Evolutionary conservation across 2,888 invertebrate species (phyloP).

Genomic region (Zele albiditarsus): DNA sequence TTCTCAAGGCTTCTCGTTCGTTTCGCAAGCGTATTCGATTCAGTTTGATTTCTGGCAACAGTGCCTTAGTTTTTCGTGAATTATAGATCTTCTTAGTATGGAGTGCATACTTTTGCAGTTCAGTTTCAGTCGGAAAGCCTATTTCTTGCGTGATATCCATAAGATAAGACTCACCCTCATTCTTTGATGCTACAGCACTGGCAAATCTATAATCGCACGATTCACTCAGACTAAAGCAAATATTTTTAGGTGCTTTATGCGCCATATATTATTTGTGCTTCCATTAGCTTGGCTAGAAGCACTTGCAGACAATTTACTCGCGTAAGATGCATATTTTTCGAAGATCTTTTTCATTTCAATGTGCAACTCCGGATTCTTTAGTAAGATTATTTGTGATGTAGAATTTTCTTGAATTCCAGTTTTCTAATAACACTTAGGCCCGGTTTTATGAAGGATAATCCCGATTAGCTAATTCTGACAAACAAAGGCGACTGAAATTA

Average conservation of each 20-base stretch:
- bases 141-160: constrained; percentile 23
- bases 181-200: constrained; percentile 40
- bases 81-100: no score
- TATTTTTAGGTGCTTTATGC: constrained; percentile 46
- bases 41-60: no score
- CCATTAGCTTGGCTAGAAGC: constrained; percentile 44
- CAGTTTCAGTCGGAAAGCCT: neutral
- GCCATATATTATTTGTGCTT: constrained; percentile 43
- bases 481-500: no score
- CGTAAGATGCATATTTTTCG: constrained; percentile 6
- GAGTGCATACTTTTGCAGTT: neutral
- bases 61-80: no score
- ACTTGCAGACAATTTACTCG: constrained; percentile 35
- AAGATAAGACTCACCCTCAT: constrained; percentile 39
- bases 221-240: constrained; percentile 39
- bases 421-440: no score
- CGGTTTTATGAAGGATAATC: no score
- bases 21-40: no score
- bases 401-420: no score
- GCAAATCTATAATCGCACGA: constrained; percentile 43
- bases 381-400: constrained; percentile 13
- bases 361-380: neutral
- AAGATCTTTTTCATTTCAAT: neutral
- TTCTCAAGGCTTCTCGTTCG: no score
- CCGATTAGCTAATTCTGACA: no score